Percentiles rank a stretch among this genome's conserved stretches.
These are phyloP conservation scores for Lycorma delicatula DNA, from an alignment of 1,140 invertebrate species.

Conservation along the genomic window DNA sequence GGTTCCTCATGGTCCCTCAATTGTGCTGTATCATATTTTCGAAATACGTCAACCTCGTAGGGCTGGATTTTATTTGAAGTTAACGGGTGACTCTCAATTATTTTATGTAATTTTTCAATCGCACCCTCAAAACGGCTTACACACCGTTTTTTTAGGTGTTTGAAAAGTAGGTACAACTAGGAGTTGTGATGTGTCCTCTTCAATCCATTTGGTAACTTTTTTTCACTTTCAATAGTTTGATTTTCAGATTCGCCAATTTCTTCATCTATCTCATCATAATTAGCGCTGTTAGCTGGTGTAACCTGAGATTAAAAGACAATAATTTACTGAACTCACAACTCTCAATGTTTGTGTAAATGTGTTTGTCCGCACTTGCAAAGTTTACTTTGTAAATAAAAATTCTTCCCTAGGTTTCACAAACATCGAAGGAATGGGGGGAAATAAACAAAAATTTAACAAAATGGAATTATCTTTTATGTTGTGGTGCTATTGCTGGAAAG, in stretches of 20 bases:
- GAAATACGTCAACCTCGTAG: background rate
- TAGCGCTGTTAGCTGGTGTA: no score
- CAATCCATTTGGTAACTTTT: no score
- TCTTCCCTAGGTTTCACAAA: slow-evolving; percentile 11
- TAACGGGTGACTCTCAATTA: background rate
- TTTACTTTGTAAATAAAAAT: no score
- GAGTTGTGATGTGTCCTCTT: no score
- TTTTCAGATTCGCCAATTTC: no score
- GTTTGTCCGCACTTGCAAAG: no score
- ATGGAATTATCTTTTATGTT: slow-evolving; percentile 34
- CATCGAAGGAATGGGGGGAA: slow-evolving; percentile 23
- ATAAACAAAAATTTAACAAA: slow-evolving; percentile 26
- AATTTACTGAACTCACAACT: no score
- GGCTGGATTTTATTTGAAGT: background rate
- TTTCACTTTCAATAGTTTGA: no score
- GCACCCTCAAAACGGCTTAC: background rate
- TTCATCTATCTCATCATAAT: no score
- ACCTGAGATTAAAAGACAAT: no score
- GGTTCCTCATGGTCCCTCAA: background rate
- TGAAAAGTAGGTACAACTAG: no score
- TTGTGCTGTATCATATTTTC: slow-evolving; percentile 4
- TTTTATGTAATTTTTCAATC: background rate
- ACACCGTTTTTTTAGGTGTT: slow-evolving; percentile 4
- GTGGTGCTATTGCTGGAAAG: slow-evolving; percentile 41
- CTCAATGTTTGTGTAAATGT: no score